A percentile compares a stretch with the other conserved stretches of the same genome.
Conservation (phyloP, 1,140 invertebrate species). For the Drosophila watanabei region DNA sequence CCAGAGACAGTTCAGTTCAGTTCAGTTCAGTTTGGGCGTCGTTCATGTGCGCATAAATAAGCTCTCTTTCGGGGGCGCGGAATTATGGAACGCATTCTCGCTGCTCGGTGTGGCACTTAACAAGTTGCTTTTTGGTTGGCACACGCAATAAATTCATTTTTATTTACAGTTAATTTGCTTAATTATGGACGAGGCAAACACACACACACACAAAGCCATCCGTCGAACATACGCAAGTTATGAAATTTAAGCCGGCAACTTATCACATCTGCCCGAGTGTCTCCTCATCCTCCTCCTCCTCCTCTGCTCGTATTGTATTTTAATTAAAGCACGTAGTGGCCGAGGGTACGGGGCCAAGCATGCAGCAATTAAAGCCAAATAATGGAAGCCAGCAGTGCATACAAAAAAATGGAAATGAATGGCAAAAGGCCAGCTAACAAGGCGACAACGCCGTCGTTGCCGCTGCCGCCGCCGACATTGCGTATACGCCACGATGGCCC, state of each 20-base stretch:
- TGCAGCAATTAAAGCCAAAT: conserved; percentile 83
- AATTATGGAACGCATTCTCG: conserved; percentile 33
- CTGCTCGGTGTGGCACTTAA: conserved; percentile 65
- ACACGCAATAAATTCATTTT: conserved; percentile 67
- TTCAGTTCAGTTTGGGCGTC: background rate
- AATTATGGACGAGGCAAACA: conserved; percentile 56
- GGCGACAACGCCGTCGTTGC: conserved; percentile 41
- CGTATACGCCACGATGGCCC: conserved; percentile 68
- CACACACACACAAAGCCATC: conserved; percentile 31
- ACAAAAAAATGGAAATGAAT: conserved; percentile 78
- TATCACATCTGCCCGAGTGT: conserved; percentile 56
- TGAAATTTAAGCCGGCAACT: conserved; percentile 63
- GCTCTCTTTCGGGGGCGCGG: conserved; percentile 14
- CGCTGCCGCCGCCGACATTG: conserved; percentile 47
- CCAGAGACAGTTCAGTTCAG: conserved; percentile 4
- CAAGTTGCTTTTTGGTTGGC: conserved; percentile 79
- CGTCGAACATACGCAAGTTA: conserved; percentile 40
- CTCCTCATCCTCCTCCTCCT: background rate
- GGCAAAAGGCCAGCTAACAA: conserved; percentile 74
- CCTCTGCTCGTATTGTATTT: conserved; percentile 61
- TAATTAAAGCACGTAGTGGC: conserved; percentile 76
- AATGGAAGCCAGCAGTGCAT: conserved; percentile 79
- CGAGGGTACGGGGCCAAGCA: conserved; percentile 31
- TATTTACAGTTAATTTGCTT: conserved; percentile 75
- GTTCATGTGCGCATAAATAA: conserved; percentile 71